Base-by-base conservation (phyloP, 2,888 invertebrate genomes). In the Chrysolina oricalcia region DNA sequence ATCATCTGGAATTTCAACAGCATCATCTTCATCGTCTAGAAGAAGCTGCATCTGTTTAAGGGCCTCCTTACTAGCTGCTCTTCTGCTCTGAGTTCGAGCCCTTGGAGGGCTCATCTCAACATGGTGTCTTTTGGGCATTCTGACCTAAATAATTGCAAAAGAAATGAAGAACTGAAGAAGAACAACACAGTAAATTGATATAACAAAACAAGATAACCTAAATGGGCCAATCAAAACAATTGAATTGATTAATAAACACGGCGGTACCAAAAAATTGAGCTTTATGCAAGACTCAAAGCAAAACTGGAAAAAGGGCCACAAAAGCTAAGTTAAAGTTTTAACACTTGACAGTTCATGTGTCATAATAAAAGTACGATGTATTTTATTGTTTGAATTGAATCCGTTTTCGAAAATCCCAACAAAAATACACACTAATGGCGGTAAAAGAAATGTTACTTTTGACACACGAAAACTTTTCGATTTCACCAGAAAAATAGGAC, bases 1-100 rank as follows among this genome's bases (percentile, higher is more conserved):
- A 74, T 87, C 87, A 75, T 87, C 88, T 17, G 90, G 88, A 74
- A 90, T 90, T 68, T 90, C 90, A 41, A 90, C 82, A 9, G 90
- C 88, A 75, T 90, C 90, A 2, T 89, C 88, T 19, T 86, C 85
- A 69, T 87, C 85, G 67, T 85, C 86, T 66, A 87, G 80, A 63
- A 87, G 78, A 62, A 87, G 83, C 70, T 87, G 87, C 86, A 88
- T 87, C 77, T 88, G 88, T 77, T 87, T 88, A 13, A 88, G 80
- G 40, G 88, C 87, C 72, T 87, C 88, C 78, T 88, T 88, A 78
- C 88, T 88, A 53, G 88, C 88, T 65, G 87, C 86, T 73, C 88
- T 83, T 73, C 86, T 80, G 19, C 85, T 83, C 68, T 84, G 81
- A 21, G 82, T 80, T 72, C 85, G 81, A 15, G 80, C 73, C 59